phyloP scores from a whole-genome alignment of 2,888 invertebrate species.

The Galerucella pusilla region DNA sequence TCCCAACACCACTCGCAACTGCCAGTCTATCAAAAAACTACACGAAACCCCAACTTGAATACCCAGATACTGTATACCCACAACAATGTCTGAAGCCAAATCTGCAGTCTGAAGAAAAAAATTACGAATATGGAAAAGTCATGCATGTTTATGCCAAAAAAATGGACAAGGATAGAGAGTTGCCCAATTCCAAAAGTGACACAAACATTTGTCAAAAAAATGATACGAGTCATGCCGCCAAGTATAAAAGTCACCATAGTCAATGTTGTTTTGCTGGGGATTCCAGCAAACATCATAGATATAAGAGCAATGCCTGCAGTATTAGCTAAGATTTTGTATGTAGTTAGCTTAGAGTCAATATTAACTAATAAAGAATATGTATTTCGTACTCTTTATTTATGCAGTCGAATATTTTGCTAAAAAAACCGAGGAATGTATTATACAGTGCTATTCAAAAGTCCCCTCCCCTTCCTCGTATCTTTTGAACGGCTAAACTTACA shows the following conservation, averaged over 20 bases:
- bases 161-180: conserved; percentile 49
- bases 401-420: neutral
- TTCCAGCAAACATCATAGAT: conserved; percentile 59
- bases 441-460: too few species aligned
- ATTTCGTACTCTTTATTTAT: neutral
- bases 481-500: too few species aligned
- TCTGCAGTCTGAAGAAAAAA: conserved; percentile 17
- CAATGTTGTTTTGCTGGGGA: conserved; percentile 62
- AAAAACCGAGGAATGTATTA: too few species aligned
- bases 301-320: conserved; percentile 65
- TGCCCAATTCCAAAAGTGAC: conserved; percentile 58
- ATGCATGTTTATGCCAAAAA: conserved; percentile 58
- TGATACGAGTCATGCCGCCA: conserved; percentile 44
- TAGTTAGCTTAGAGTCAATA: neutral
- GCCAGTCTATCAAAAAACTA: neutral
- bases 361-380: conserved; percentile 5
- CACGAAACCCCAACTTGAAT: neutral
- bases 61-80: neutral
- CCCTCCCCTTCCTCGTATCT: too few species aligned
- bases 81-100: neutral
- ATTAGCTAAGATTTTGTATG: conserved; percentile 17
- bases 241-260: conserved; percentile 60
- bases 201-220: conserved; percentile 54
- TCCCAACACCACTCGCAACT: conserved; percentile 1
- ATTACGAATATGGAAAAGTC: conserved; percentile 56